Evolutionary conservation across 2,113 vertebrate genomes (phyloP).

Genomic region (Piprites chloris): DNA sequence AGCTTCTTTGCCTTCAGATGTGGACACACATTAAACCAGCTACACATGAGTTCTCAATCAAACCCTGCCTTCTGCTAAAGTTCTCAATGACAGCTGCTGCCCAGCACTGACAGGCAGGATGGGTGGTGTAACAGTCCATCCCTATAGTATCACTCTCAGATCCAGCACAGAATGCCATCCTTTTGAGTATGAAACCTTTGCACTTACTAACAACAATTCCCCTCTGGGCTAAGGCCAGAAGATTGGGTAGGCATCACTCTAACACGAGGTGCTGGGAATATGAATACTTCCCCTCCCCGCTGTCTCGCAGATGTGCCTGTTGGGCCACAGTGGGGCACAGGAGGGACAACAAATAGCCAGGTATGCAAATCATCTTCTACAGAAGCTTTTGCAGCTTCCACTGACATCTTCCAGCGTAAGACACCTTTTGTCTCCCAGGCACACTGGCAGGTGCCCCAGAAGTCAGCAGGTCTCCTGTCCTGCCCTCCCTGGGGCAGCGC

Average conservation of each 20-base stretch:
- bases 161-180: not conserved
- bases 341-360: not conserved
- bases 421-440: fast-evolving
- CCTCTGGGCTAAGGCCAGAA: not conserved
- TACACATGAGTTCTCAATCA: not conserved
- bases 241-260: not conserved
- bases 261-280: fast-evolving
- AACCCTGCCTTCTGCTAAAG: not conserved
- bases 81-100: not conserved
- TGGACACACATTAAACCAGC: not conserved
- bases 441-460: not conserved
- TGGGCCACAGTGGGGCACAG: not conserved
- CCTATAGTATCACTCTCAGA: not conserved
- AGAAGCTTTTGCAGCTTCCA: not conserved
- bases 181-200: not conserved
- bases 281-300: not conserved
- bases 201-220: not conserved
- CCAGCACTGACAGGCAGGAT: not conserved
- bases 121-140: not conserved
- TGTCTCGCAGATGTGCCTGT: not conserved
- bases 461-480: not conserved
- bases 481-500: no score
- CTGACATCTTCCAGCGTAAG: fast-evolving
- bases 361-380: not conserved
- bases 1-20: not conserved